Evolutionary conservation across 2,888 invertebrate genomes (phyloP).

Genomic region (Pollenia griseotomentosa): DNA sequence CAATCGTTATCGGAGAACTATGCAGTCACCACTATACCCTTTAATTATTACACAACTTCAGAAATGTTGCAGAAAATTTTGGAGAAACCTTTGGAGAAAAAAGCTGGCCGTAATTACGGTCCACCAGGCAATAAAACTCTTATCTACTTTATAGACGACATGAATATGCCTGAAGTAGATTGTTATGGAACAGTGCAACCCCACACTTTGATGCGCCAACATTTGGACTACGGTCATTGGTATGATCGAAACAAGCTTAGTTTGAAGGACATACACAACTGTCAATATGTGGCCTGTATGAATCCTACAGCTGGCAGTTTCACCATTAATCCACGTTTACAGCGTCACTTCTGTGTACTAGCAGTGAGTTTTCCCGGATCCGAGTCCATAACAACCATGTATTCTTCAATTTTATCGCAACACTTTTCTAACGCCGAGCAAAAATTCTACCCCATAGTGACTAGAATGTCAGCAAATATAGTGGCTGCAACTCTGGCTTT

Average conservation of each 20-base stretch:
- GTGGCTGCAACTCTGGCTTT: slow-evolving; percentile 93
- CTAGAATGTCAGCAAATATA: slow-evolving; percentile 89
- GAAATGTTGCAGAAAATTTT: slow-evolving; percentile 96
- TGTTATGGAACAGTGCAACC: slow-evolving; percentile 97
- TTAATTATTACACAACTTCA: slow-evolving; percentile 98
- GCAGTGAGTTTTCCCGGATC: slow-evolving; percentile 91
- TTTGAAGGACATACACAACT: slow-evolving; percentile 97
- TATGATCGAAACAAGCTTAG: slow-evolving; percentile 94
- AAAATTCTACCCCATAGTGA: slow-evolving; percentile 89
- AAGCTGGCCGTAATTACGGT: slow-evolving; percentile 97
- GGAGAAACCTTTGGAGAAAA: slow-evolving; percentile 97
- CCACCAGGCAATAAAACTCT: slow-evolving; percentile 97
- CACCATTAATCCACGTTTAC: slow-evolving; percentile 96
- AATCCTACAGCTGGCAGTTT: slow-evolving; percentile 99
- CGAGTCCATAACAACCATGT: slow-evolving; percentile 94
- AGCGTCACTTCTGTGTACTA: slow-evolving; percentile 95
- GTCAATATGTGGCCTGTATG: slow-evolving; percentile 98
- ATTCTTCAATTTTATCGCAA: slow-evolving; percentile 93
- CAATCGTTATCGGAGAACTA: slow-evolving; percentile 92
- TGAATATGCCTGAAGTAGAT: slow-evolving; percentile 98
- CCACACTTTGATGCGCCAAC: slow-evolving; percentile 97
- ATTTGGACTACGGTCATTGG: slow-evolving; percentile 98
- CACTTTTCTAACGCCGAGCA: slow-evolving; percentile 93
- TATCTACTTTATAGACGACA: slow-evolving; percentile 97
- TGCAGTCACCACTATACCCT: slow-evolving; percentile 95